A percentile compares a stretch with the other conserved stretches of the same genome.
These are phyloP conservation scores for Carcina quercana DNA, from an alignment of 2,888 invertebrate genomes.

Conservation along the genomic window DNA sequence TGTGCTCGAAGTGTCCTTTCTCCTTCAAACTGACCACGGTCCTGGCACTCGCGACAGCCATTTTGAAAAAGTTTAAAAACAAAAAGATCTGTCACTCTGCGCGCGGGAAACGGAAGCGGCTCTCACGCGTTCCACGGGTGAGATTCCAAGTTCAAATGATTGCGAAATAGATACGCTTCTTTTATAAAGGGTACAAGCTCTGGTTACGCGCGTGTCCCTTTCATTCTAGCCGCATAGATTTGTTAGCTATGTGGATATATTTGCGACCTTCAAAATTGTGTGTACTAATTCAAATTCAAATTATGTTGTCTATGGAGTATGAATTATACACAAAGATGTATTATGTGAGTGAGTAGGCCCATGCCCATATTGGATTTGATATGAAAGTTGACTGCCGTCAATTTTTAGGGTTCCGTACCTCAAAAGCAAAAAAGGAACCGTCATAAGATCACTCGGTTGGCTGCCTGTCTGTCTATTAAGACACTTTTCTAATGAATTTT, in stretches of 20 bases:
- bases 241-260: not conserved
- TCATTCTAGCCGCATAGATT: constrained; percentile 24
- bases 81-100: constrained; percentile 50
- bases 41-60: constrained; percentile 63
- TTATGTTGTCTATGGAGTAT: too few species aligned
- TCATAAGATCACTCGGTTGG: too few species aligned
- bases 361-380: too few species aligned
- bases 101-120: constrained; percentile 39
- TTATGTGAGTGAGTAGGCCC: too few species aligned
- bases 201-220: constrained; percentile 47
- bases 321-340: too few species aligned
- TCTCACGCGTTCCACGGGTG: constrained; percentile 52
- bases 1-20: constrained; percentile 53
- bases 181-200: constrained; percentile 52
- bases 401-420: too few species aligned
- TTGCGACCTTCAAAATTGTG: not conserved
- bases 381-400: too few species aligned
- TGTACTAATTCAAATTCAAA: too few species aligned
- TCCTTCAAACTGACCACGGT: constrained; percentile 59
- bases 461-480: too few species aligned
- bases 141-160: constrained; percentile 67
- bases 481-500: too few species aligned
- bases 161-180: constrained; percentile 60
- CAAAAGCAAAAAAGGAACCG: too few species aligned
- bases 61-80: constrained; percentile 29